Evolutionary conservation across 2,888 invertebrate species (phyloP), one percentile per base, ranked within the genome.

Genomic region (Crepidodera aurea): DNA sequence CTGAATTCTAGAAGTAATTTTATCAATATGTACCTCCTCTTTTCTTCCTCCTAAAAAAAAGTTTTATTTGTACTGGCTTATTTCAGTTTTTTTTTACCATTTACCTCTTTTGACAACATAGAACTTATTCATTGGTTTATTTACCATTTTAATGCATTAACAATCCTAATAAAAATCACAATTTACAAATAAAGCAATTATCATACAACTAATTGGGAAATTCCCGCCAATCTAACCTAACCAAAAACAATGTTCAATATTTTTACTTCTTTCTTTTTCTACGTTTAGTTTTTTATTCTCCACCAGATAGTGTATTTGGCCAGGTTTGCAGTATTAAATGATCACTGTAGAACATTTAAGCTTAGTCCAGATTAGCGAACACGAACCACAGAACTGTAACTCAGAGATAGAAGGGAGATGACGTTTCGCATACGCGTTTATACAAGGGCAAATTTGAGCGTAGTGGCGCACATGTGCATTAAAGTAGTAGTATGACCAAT

Each of bases 11-110:
- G 94, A 95, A 0, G 98, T 98, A 65, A 99, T 99, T 85, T 99
- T 99, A 81, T 98, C 98, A 78, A 98, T 92, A 82, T 95, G 94
- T 1, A 98, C 93, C 71, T 90, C 90, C 79, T 99, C 98, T 77
- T 90, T 88, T 51, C 94, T 86, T 0, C 96, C 96, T 85, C 91
- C 95, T 94, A 73, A 19, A 77, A 74, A 29, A 44, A 51, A 22
- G 40, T 37, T 16, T 48, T 8, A 51, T 13, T 15, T 13, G 1
- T 40, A n/a, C 4, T 25, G 7, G 29, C 27, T 13, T 16, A 44
- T 10, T 13, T 16, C 15, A 19, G n/a, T 12, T 12, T 42, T 32
- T 27, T 44, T 10, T 37, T 34, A 55, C 12, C 19, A 55, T 57
- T 64, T 77, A 85, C 85, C 83, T 78, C 85, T 78, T 72, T 85